Evolutionary conservation across 2,113 vertebrate species (phyloP).

Genomic region (Neogale vison): DNA sequence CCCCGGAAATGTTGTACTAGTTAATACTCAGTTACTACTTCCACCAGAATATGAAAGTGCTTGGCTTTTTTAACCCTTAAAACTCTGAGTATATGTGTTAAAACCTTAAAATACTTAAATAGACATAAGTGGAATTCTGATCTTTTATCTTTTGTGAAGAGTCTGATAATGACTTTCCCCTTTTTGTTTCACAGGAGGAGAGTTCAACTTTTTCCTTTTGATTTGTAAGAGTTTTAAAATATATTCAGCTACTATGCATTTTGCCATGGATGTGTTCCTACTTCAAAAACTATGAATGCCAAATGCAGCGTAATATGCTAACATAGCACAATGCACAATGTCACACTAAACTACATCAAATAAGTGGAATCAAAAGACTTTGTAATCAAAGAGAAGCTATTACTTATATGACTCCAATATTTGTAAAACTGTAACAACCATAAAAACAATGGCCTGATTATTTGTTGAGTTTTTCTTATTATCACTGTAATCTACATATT

Average conservation of each 20-base stretch:
- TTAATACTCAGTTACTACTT: neutral
- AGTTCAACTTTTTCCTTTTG: slow-evolving; percentile 16
- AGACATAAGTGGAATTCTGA: neutral
- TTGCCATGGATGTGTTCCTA: neutral
- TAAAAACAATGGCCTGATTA: neutral
- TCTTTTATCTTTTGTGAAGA: neutral
- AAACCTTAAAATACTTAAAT: neutral
- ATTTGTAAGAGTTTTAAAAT: neutral
- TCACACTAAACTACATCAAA: neutral
- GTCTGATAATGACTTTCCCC: neutral
- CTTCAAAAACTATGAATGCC: neutral
- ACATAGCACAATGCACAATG: neutral
- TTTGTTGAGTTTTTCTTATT: neutral
- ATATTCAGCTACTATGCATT: neutral
- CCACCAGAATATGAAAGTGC: neutral
- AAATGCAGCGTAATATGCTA: neutral
- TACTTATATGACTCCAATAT: neutral
- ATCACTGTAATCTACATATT: neutral
- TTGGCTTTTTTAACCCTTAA: neutral
- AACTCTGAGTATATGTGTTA: neutral
- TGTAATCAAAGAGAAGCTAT: slow-evolving; percentile 7
- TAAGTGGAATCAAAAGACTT: neutral
- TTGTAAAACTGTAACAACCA: neutral
- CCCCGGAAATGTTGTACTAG: neutral
- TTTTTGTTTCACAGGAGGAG: neutral